A percentile compares a stretch with the other conserved stretches of the same genome.
Conservation (phyloP, 2,888 invertebrate species). For the Tanaodytes sp. region DNA sequence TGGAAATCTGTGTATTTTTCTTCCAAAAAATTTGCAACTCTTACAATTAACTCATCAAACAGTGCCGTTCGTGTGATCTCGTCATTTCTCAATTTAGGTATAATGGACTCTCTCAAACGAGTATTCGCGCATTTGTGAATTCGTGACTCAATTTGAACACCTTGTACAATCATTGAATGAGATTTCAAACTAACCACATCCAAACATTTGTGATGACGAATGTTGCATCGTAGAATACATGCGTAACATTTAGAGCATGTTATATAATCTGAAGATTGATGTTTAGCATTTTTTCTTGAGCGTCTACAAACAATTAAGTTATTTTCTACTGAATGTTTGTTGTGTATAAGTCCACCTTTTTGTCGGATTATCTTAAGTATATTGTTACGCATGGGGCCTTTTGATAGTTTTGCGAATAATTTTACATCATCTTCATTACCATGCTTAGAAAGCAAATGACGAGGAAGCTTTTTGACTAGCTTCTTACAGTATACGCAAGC, state of each 20-base stretch:
- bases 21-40: conserved; percentile 21
- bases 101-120: conserved; percentile 1
- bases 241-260: conserved; percentile 16
- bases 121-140: conserved; percentile 6
- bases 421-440: too few species aligned
- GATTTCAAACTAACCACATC: too few species aligned
- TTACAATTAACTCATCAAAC: conserved; percentile 22
- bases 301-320: conserved; percentile 12
- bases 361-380: too few species aligned
- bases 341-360: too few species aligned
- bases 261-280: conserved; percentile 1
- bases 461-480: too few species aligned
- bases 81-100: conserved; percentile 11
- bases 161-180: background rate
- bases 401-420: too few species aligned
- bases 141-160: conserved; percentile 5
- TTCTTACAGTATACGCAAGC: too few species aligned
- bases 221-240: conserved; percentile 4
- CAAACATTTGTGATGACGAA: conserved; percentile 5
- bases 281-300: background rate
- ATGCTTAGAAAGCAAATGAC: too few species aligned
- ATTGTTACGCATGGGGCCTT: too few species aligned
- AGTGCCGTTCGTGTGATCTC: conserved; percentile 11
- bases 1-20: conserved; percentile 29
- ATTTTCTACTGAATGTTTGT: background rate